phyloP scores from a whole-genome alignment of 2,113 vertebrate species.

The Cepphus grylle region DNA sequence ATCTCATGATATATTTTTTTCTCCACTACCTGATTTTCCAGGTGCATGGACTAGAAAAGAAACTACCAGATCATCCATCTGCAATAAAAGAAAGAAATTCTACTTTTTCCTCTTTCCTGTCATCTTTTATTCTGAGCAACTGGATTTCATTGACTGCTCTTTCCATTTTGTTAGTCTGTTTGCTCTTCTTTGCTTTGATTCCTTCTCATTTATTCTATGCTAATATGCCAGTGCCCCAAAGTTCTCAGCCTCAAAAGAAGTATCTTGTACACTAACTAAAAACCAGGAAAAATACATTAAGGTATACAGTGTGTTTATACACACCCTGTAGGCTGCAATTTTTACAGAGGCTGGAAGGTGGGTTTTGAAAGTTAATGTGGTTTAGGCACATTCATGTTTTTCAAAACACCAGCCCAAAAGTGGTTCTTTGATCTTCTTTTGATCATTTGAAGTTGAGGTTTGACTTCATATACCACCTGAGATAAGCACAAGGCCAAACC shows the following conservation, averaged over 20 bases:
- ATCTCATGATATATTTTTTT: background rate
- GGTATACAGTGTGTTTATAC: background rate
- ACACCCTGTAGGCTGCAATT: conserved; percentile 19
- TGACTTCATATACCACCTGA: background rate
- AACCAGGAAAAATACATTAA: background rate
- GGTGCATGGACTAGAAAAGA: background rate
- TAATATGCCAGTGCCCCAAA: background rate
- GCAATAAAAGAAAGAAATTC: background rate
- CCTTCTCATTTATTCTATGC: conserved; percentile 16
- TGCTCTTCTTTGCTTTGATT: conserved; percentile 2
- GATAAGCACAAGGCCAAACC: background rate
- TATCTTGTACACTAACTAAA: background rate
- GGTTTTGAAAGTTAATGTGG: background rate
- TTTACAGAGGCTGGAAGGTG: background rate
- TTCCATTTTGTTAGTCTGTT: background rate
- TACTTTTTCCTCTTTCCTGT: background rate
- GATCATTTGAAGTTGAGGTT: background rate
- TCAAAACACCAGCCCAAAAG: background rate
- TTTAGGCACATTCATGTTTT: background rate
- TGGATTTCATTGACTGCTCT: background rate
- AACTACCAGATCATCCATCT: background rate
- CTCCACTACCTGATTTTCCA: background rate
- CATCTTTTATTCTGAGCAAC: background rate
- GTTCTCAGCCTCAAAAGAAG: background rate
- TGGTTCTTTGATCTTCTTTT: conserved; percentile 47